phyloP scores from a whole-genome alignment of 1,140 invertebrate species.

The Anastrepha ludens region DNA sequence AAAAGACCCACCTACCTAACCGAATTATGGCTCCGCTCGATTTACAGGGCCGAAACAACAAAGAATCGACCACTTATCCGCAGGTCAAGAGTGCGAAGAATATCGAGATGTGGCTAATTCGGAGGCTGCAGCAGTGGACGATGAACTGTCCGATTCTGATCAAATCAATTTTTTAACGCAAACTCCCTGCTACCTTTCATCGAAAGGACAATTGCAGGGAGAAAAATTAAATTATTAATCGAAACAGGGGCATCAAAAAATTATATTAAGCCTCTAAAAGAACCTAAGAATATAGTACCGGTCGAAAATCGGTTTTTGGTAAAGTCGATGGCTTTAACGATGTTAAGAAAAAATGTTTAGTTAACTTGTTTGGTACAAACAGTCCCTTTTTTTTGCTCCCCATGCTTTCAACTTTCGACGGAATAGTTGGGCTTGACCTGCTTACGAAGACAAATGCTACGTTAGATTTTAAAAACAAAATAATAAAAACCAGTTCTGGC shows the following conservation, averaged over 20 bases:
- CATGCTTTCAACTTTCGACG: constrained; percentile 33
- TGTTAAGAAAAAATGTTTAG: constrained; percentile 53
- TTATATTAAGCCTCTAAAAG: constrained; percentile 51
- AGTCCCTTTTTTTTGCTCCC: constrained; percentile 29
- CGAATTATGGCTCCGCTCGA: not conserved
- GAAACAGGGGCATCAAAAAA: constrained; percentile 51
- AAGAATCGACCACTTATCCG: not conserved
- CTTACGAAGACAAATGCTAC: constrained; percentile 5
- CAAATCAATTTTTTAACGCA: constrained; percentile 58
- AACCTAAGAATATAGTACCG: constrained; percentile 42
- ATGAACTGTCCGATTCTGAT: not conserved
- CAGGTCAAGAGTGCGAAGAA: not conserved
- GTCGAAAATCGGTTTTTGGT: constrained; percentile 55
- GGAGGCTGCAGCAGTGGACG: not conserved
- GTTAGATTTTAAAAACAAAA: constrained; percentile 43
- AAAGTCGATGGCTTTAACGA: constrained; percentile 54
- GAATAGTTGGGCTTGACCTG: constrained; percentile 38
- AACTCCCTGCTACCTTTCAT: constrained; percentile 57
- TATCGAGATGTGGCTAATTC: not conserved
- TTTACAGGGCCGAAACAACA: not conserved
- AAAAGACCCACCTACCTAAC: constrained; percentile 52
- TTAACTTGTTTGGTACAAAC: constrained; percentile 54
- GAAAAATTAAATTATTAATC: constrained; percentile 50
- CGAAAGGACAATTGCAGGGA: constrained; percentile 54
- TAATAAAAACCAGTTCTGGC: not conserved